These are phyloP conservation scores for Drosophila cognata DNA, from an alignment of 2,888 invertebrate genomes.

Conservation along the genomic window DNA sequence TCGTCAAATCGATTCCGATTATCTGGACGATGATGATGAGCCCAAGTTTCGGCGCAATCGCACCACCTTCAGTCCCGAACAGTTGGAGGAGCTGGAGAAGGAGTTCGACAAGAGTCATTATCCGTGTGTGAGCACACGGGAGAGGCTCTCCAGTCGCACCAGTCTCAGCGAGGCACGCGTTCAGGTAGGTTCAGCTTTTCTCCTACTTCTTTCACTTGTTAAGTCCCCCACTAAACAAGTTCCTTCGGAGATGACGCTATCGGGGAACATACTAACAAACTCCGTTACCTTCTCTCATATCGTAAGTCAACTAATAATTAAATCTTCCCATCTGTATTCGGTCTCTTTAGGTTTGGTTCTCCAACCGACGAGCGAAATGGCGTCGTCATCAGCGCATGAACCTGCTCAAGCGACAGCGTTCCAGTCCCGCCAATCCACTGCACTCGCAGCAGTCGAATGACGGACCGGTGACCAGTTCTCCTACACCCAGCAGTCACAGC, in stretches of 20 bases:
- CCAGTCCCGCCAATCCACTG: slow-evolving; percentile 80
- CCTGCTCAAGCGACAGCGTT: slow-evolving; percentile 91
- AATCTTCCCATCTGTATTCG: background rate
- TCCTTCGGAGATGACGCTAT: background rate
- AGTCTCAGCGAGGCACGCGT: slow-evolving; percentile 97
- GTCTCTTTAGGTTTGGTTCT: slow-evolving; percentile 95
- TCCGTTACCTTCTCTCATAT: background rate
- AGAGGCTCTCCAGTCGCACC: slow-evolving; percentile 95
- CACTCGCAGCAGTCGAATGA: slow-evolving; percentile 77
- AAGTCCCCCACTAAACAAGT: background rate
- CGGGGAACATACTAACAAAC: background rate
- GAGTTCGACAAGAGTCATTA: slow-evolving; percentile 98
- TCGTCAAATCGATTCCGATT: slow-evolving; percentile 89
- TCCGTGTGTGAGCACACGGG: slow-evolving; percentile 96
- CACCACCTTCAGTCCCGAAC: slow-evolving; percentile 97
- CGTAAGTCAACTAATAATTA: background rate
- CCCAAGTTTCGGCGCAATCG: slow-evolving; percentile 97
- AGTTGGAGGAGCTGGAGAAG: slow-evolving; percentile 96
- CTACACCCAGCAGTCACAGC: slow-evolving; percentile 82
- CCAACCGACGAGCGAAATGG: slow-evolving; percentile 99
- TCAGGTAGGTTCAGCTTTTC: slow-evolving; percentile 89
- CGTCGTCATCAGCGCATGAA: slow-evolving; percentile 98
- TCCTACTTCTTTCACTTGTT: background rate
- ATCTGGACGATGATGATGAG: slow-evolving; percentile 91
- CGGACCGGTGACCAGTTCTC: slow-evolving; percentile 74